These are phyloP conservation scores for Drosophila willistoni DNA, from an alignment of 1,140 invertebrate species.

Conservation along the genomic window DNA sequence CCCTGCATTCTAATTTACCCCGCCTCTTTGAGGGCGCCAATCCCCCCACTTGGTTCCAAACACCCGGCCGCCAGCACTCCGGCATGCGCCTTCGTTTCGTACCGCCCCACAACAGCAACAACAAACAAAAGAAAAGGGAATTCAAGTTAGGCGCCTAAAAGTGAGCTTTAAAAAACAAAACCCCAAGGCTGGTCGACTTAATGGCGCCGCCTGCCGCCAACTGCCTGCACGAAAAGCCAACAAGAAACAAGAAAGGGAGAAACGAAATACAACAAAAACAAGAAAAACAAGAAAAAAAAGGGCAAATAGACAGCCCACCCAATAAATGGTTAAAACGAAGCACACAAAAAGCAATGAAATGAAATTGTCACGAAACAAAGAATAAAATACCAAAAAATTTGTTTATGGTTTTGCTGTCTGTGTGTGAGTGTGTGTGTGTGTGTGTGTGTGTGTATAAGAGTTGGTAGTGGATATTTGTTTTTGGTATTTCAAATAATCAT, in stretches of 20 bases:
- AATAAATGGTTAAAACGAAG: conserved; percentile 78
- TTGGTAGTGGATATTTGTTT: conserved; percentile 31
- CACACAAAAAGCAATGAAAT: conserved; percentile 73
- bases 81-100: too few species aligned
- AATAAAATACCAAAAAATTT: conserved; percentile 52
- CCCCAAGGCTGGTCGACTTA: conserved; percentile 69
- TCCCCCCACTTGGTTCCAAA: too few species aligned
- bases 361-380: conserved; percentile 75
- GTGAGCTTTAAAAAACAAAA: conserved; percentile 59
- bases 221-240: conserved; percentile 48
- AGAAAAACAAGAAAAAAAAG: conserved; percentile 44
- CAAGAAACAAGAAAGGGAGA: conserved; percentile 1
- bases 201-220: conserved; percentile 66
- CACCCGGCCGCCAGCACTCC: background rate
- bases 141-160: conserved; percentile 39
- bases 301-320: conserved; percentile 70
- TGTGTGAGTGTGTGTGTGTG: too few species aligned
- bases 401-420: conserved; percentile 62
- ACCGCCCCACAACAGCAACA: background rate
- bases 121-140: conserved; percentile 14
- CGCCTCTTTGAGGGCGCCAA: background rate
- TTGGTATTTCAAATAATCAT: conserved; percentile 55
- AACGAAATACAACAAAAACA: conserved; percentile 1
- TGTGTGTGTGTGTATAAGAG: conserved; percentile 33
- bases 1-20: conserved; percentile 20